A percentile compares a stretch with the other conserved stretches of the same genome.
Evolutionary conservation across 2,888 invertebrate genomes (phyloP).

Genomic region (Tribolium freemani): DNA sequence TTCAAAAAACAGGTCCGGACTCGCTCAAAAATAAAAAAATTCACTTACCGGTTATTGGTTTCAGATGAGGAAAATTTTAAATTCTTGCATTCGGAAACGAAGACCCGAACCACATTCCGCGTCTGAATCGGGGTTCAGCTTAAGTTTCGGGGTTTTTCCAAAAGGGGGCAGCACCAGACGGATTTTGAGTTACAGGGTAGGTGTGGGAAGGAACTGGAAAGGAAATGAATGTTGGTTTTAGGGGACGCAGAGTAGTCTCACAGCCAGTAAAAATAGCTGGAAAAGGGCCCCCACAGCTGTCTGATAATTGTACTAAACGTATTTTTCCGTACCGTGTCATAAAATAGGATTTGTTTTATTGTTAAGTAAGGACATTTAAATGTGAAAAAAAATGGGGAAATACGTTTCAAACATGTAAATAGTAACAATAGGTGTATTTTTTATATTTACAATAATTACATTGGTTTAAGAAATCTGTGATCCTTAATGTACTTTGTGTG

Average conservation of each 20-base stretch:
- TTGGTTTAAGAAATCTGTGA: constrained; percentile 28
- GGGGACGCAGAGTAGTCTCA: constrained; percentile 63
- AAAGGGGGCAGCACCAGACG: constrained; percentile 63
- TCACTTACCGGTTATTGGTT: constrained; percentile 5
- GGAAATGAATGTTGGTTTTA: constrained; percentile 48
- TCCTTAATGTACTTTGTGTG: constrained; percentile 23
- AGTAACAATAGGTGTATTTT: constrained; percentile 32
- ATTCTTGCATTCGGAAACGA: constrained; percentile 56
- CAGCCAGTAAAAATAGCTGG: constrained; percentile 62
- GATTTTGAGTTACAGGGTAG: constrained; percentile 64
- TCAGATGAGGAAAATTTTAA: constrained; percentile 61
- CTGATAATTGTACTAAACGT: constrained; percentile 49
- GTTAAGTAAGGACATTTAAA: too few species aligned
- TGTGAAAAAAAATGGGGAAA: constrained; percentile 30
- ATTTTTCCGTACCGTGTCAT: constrained; percentile 15
- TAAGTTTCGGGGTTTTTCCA: constrained; percentile 68
- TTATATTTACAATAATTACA: constrained; percentile 36
- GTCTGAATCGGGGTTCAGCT: constrained; percentile 69
- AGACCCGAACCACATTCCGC: constrained; percentile 63
- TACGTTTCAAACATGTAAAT: constrained; percentile 40
- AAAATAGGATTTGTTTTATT: too few species aligned
- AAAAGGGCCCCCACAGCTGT: constrained; percentile 60
- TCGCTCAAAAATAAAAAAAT: not conserved
- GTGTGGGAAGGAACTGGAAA: constrained; percentile 17
- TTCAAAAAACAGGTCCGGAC: constrained; percentile 72